These are phyloP conservation scores for Pachyramphus minor DNA, from an alignment of 2,113 vertebrate species.

Conservation along the genomic window DNA sequence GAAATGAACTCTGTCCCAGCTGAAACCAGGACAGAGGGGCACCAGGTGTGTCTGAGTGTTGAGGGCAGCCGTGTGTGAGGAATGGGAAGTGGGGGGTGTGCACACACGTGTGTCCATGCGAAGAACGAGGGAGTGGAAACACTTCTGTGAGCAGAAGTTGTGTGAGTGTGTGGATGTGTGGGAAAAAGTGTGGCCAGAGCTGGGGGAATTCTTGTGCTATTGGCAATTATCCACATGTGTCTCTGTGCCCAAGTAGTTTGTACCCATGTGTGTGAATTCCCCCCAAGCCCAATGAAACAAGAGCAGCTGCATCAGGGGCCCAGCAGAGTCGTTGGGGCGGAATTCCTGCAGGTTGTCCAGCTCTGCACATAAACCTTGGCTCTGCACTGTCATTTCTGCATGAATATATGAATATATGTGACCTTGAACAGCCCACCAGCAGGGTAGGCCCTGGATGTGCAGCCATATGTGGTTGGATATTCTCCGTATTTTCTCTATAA, in stretches of 20 bases:
- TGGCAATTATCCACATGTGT: background rate
- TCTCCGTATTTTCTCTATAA: background rate
- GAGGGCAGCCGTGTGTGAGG: background rate
- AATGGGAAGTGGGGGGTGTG: background rate
- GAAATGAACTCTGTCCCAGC: background rate
- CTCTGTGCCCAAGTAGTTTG: too few relatives aligned
- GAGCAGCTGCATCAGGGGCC: background rate
- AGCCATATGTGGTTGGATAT: accelerated
- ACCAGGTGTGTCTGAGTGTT: background rate
- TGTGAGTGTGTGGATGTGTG: background rate
- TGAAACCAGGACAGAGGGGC: background rate
- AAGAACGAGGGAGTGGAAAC: too few relatives aligned
- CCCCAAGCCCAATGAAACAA: background rate
- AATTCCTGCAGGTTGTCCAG: background rate
- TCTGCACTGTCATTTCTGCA: background rate
- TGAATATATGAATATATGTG: background rate
- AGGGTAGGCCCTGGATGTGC: accelerated
- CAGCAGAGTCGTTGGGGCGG: background rate
- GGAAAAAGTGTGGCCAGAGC: background rate
- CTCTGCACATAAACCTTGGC: background rate
- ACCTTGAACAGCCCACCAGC: background rate
- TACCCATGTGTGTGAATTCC: background rate
- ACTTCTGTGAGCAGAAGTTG: background rate
- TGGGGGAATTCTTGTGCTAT: background rate
- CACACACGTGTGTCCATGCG: background rate